These are phyloP conservation scores for Masticophis lateralis DNA, from an alignment of 2,797 vertebrate species.

Conservation along the genomic window DNA sequence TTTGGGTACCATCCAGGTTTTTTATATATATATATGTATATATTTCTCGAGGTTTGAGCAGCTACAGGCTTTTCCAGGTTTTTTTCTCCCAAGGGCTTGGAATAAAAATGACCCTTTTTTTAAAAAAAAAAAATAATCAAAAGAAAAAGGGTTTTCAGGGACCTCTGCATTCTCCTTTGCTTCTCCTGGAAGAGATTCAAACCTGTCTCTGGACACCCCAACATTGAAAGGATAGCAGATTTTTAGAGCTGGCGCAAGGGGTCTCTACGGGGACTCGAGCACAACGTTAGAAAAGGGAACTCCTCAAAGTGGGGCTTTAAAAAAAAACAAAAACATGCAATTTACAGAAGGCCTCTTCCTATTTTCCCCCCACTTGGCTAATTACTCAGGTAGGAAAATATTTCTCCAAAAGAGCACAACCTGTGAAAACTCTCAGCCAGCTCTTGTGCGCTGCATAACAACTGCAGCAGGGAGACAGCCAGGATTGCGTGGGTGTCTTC, in stretches of 20 bases:
- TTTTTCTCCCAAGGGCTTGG: neutral
- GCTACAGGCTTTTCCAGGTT: neutral
- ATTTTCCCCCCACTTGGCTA: too few relatives aligned
- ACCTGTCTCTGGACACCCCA: fast-evolving
- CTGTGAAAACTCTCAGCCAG: too few relatives aligned
- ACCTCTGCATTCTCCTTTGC: neutral
- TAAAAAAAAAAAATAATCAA: neutral
- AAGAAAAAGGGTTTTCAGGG: neutral
- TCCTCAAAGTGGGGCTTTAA: neutral
- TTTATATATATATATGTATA: too few relatives aligned
- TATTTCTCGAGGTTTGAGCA: neutral
- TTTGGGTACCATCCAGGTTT: neutral
- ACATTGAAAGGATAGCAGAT: neutral
- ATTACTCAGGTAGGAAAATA: neutral
- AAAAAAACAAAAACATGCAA: neutral
- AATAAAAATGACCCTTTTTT: neutral
- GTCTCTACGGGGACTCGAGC: too few relatives aligned
- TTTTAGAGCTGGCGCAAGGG: neutral
- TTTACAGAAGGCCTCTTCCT: neutral
- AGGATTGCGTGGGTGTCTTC: neutral
- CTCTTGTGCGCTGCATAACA: neutral
- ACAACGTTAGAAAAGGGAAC: too few relatives aligned
- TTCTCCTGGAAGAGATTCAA: neutral
- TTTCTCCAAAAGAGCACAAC: neutral
- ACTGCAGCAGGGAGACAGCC: too few relatives aligned